Conservation (phyloP, 2,797 vertebrate species). For the Poeciliopsis paucimaculata region DNA sequence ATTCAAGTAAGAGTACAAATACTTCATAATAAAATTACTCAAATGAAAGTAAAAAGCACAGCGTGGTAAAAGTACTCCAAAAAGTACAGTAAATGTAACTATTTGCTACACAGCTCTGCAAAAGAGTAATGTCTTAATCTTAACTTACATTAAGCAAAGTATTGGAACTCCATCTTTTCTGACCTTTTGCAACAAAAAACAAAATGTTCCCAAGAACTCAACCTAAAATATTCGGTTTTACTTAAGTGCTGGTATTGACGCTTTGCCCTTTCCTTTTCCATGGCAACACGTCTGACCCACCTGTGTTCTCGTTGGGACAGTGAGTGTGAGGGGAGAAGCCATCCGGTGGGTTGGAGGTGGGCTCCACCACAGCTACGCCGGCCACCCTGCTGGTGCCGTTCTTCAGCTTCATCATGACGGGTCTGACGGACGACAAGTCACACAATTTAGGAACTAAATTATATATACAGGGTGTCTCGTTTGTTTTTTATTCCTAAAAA, state of each 20-base stretch:
- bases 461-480: neutral
- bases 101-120: neutral
- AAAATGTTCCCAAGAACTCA: neutral
- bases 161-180: neutral
- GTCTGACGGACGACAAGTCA: constrained; percentile 64
- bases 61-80: too few relatives aligned
- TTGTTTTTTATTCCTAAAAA: too few relatives aligned
- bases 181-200: neutral
- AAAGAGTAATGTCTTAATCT: neutral
- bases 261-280: neutral
- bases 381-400: constrained; percentile 81
- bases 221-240: neutral
- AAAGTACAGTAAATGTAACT: too few relatives aligned
- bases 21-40: too few relatives aligned
- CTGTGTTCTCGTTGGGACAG: constrained; percentile 93
- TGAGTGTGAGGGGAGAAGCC: constrained; percentile 89
- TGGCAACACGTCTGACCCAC: constrained; percentile 72
- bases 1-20: too few relatives aligned
- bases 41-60: too few relatives aligned
- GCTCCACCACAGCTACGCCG: constrained; percentile 87
- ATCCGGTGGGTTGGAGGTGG: constrained; percentile 69
- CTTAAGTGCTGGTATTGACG: neutral
- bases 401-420: constrained; percentile 87
- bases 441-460: neutral
- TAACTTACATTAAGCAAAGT: neutral